phyloP scores from a whole-genome alignment of 2,797 vertebrate genomes.

The Pseudochaenichthys georgianus region DNA sequence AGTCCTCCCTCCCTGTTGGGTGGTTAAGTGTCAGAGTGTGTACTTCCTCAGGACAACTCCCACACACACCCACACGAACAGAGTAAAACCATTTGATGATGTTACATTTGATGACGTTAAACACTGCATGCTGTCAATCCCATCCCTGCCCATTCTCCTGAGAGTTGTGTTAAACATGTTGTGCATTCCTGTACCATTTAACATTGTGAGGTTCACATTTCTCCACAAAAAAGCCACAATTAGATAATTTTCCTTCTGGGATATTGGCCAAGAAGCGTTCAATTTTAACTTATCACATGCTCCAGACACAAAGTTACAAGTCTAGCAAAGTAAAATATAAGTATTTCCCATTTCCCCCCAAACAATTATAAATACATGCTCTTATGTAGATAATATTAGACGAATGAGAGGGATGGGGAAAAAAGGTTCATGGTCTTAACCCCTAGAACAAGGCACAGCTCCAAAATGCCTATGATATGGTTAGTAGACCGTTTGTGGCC shows the following conservation, averaged over 20 bases:
- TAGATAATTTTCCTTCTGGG: neutral
- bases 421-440: neutral
- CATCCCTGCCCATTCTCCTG: conserved; percentile 41
- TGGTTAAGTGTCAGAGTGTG: conserved; percentile 60
- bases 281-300: neutral
- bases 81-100: conserved; percentile 36
- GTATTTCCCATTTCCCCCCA: neutral
- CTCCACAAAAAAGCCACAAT: neutral
- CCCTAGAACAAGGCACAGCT: neutral
- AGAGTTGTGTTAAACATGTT: conserved; percentile 17
- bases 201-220: neutral
- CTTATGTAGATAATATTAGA: neutral
- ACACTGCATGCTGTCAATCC: conserved; percentile 8
- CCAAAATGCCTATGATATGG: neutral
- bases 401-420: neutral
- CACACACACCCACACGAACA: conserved; percentile 27
- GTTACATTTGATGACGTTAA: conserved; percentile 29
- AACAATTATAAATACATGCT: neutral
- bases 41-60: conserved; percentile 61
- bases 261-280: neutral
- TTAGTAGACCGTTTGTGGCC: neutral
- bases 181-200: neutral
- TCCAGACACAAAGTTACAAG: neutral
- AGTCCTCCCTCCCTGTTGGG: conserved; percentile 53
- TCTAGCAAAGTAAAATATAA: neutral